Base-by-base conservation (phyloP, 2,113 vertebrate genomes). In the Tragelaphus strepsiceros region DNA sequence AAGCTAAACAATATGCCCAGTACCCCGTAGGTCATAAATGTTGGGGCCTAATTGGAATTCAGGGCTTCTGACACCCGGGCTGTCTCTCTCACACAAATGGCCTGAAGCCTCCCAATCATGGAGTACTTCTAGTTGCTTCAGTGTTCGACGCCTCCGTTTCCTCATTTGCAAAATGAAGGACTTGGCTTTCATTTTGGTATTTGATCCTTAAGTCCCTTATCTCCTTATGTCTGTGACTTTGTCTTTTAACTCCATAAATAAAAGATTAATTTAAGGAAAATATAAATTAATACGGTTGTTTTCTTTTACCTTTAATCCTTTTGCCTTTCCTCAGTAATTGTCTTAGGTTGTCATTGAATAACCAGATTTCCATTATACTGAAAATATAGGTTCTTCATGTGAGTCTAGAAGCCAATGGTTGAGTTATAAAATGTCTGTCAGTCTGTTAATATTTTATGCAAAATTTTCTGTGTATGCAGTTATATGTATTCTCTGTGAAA, bases 261-360 rank as follows among this genome's bases (percentile, higher is more conserved):
- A 89, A 97, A 90, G 46, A 16, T 92, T 86, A 90, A 54, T 43
- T 94, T 85, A 85, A 89, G 58, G 85, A 82, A 96, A 88, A 83
- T 82, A 24, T 28, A 92, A 90, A 39, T 77, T 88, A 80, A 84
- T 32, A 4, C 74, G 2, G 8, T 83, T 82, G 4, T 12, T 67
- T 83, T 90, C 15, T 56, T 78, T 96, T 58, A 54, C 7, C 59
- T 5, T 43, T 62, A 92, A 77, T 64, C 85, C 17, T 84, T 71
- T 78, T 30, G 2, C 28, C 16, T 85, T 90, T 94, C n/a, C 81
- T 84, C 95, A 74, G 13, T 74, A 61, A 87, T 64, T 7, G 81
- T 39, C 15, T 13, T 67, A 2, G 15, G 13, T 83, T 95, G 83
- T 78, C 12, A 94, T n/a, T 78, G 24, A 59, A 58, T 92, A 28